Evolutionary conservation across 1,140 invertebrate species (phyloP).

Genomic region (Apocrypta bakeri): DNA sequence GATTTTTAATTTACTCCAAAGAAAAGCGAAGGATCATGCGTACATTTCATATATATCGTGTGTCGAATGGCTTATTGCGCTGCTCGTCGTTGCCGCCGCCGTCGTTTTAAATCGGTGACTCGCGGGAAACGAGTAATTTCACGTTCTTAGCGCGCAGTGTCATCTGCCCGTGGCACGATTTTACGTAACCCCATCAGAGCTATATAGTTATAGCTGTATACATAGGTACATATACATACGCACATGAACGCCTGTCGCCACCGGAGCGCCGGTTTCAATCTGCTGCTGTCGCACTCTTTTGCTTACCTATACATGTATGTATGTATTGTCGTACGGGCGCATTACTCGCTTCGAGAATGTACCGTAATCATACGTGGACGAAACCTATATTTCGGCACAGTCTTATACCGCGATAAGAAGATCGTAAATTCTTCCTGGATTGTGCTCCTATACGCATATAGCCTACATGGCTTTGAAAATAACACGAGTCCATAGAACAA

Average conservation of each 20-base stretch:
- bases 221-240: background rate
- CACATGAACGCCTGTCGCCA: background rate
- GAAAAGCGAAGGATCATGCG: background rate
- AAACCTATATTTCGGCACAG: background rate
- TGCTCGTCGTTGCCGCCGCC: background rate
- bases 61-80: background rate
- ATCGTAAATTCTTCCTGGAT: constrained; percentile 21
- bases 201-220: background rate
- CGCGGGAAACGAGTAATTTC: constrained; percentile 54
- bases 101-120: constrained; percentile 52
- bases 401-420: constrained; percentile 25
- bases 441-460: background rate
- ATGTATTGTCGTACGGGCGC: background rate
- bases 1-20: background rate
- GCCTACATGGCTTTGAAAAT: background rate
- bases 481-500: background rate
- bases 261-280: background rate
- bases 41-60: background rate
- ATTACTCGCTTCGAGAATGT: too few species aligned
- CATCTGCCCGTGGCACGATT: constrained; percentile 47
- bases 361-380: too few species aligned
- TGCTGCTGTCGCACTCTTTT: background rate
- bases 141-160: constrained; percentile 50
- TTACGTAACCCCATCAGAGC: constrained; percentile 49
- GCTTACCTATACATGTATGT: background rate